These are phyloP conservation scores for Gorsachius goisagi DNA, from an alignment of 2,113 vertebrate genomes.

Conservation along the genomic window DNA sequence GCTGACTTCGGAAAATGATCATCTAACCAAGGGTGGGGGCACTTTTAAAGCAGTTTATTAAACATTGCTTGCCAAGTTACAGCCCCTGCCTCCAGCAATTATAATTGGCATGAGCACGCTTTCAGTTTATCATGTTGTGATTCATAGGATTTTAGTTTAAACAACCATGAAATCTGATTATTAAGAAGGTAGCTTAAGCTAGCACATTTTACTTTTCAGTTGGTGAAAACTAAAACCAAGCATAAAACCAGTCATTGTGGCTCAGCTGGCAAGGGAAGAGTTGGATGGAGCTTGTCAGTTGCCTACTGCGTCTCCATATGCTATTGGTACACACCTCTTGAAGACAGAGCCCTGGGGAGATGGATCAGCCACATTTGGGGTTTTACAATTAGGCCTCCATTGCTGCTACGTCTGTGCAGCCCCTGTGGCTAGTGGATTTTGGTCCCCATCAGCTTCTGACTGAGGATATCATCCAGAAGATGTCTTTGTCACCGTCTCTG, in stretches of 20 bases:
- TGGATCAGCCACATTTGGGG: background rate
- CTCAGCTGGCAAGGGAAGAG: background rate
- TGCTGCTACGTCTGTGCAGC: background rate
- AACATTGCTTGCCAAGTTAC: background rate
- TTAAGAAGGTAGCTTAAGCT: background rate
- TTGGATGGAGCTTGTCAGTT: background rate
- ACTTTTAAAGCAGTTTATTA: background rate
- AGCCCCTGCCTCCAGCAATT: background rate
- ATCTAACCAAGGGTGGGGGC: background rate
- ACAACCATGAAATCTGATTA: constrained; percentile 25
- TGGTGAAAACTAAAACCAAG: background rate
- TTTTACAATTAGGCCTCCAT: background rate
- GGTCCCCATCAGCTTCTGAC: background rate
- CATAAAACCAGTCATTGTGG: background rate
- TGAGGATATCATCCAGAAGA: background rate
- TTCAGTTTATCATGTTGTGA: background rate
- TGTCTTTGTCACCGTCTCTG: background rate
- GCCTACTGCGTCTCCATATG: fast-evolving
- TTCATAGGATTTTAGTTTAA: background rate
- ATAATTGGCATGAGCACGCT: background rate
- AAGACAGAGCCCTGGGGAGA: background rate
- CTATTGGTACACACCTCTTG: background rate
- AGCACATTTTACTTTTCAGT: background rate
- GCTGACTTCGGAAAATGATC: background rate
- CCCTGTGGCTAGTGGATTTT: background rate